These are phyloP conservation scores for Prionace glauca DNA, from an alignment of 2,797 vertebrate genomes.

Conservation along the genomic window DNA sequence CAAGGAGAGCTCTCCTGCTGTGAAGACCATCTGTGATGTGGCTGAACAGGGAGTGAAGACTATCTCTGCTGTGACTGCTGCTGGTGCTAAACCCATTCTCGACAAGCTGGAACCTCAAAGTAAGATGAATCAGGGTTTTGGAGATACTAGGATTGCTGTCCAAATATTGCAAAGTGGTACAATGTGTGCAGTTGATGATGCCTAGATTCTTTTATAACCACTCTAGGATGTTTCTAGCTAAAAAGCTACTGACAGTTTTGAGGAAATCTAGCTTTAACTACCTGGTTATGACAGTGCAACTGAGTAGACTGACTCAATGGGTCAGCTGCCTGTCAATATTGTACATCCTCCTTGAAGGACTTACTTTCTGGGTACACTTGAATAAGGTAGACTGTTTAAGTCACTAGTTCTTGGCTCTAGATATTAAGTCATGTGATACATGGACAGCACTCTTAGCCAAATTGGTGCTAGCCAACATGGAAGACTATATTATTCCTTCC, in stretches of 20 bases:
- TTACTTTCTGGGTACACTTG: no score
- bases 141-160: not conserved
- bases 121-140: not conserved
- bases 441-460: not conserved
- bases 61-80: constrained; percentile 38
- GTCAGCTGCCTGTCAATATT: no score
- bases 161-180: not conserved
- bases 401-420: not conserved
- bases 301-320: no score
- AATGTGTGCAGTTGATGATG: no score
- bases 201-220: no score
- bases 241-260: no score
- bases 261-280: no score
- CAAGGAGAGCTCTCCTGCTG: constrained; percentile 42
- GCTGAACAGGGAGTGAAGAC: constrained; percentile 41
- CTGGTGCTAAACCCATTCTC: constrained; percentile 37
- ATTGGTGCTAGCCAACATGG: not conserved
- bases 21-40: constrained; percentile 39
- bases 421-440: not conserved
- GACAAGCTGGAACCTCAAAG: constrained; percentile 38
- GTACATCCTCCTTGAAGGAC: no score
- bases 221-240: no score
- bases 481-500: not conserved
- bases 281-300: no score
- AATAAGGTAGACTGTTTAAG: no score